These are phyloP conservation scores for Adoxophyes honmai DNA, from an alignment of 1,140 invertebrate species.

Conservation along the genomic window DNA sequence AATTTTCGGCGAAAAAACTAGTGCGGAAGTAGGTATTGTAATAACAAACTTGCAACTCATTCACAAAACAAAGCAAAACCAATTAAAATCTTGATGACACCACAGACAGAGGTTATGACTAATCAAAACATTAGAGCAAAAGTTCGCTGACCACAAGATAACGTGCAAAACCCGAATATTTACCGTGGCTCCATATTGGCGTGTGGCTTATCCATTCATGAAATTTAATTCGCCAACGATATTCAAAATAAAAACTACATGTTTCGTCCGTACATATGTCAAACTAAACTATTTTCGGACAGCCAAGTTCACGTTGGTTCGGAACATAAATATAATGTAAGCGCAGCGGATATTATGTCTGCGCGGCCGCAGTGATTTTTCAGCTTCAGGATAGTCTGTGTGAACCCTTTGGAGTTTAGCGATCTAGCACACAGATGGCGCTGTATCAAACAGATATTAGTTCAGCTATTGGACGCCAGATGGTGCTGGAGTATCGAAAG, in stretches of 20 bases:
- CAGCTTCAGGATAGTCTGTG: constrained; percentile 36
- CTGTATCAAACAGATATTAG: not conserved
- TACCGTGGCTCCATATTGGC: constrained; percentile 70
- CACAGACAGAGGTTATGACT: constrained; percentile 44
- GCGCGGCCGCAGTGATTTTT: constrained; percentile 29
- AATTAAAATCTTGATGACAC: constrained; percentile 23
- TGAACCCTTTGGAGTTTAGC: not conserved
- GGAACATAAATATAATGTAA: constrained; percentile 56
- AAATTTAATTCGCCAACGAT: constrained; percentile 66
- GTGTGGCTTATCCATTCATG: constrained; percentile 41
- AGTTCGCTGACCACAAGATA: constrained; percentile 23
- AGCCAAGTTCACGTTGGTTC: constrained; percentile 61
- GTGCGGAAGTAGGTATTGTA: too few relatives aligned
- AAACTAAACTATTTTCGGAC: constrained; percentile 72
- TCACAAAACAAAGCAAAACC: constrained; percentile 20
- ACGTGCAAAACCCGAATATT: constrained; percentile 42
- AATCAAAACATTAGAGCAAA: constrained; percentile 53
- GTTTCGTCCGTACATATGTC: constrained; percentile 71
- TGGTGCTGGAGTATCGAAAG: constrained; percentile 20
- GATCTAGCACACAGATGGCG: not conserved
- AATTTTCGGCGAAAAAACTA: too few relatives aligned
- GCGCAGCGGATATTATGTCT: constrained; percentile 27
- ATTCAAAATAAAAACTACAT: constrained; percentile 75
- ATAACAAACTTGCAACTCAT: not conserved
- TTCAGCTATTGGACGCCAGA: constrained; percentile 23